These are phyloP conservation scores for Dendrolimus pini DNA, from an alignment of 2,888 invertebrate genomes.

Conservation along the genomic window DNA sequence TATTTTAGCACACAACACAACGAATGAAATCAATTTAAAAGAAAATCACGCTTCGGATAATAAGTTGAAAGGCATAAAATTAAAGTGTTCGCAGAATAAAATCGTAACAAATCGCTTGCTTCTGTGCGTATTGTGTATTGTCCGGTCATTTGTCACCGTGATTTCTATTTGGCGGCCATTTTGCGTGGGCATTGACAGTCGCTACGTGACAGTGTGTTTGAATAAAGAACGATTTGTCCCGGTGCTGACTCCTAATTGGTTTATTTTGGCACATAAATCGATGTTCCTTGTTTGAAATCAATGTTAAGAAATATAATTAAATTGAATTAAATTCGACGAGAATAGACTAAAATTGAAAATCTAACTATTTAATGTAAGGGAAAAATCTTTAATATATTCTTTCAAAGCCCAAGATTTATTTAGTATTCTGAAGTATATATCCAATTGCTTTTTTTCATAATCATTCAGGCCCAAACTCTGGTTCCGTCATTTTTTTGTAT, in stretches of 20 bases:
- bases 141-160: not conserved
- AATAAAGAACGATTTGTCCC: not conserved
- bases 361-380: too few species aligned
- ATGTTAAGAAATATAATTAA: not conserved
- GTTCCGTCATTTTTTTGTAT: too few species aligned
- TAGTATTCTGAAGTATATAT: too few species aligned
- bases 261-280: not conserved
- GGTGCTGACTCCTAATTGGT: not conserved
- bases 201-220: not conserved
- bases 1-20: not conserved
- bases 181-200: not conserved
- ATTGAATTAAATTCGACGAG: too few species aligned
- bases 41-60: not conserved
- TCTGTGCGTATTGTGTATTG: not conserved
- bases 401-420: too few species aligned
- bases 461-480: too few species aligned
- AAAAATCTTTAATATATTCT: too few species aligned
- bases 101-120: not conserved
- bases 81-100: not conserved
- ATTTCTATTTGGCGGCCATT: not conserved
- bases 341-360: too few species aligned
- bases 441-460: too few species aligned
- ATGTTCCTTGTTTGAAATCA: not conserved
- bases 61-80: not conserved
- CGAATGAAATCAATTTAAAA: not conserved